Percentiles rank a stretch among this genome's conserved stretches.
Evolutionary conservation across 2,888 invertebrate species (phyloP).

Genomic region (Thereva unica): DNA sequence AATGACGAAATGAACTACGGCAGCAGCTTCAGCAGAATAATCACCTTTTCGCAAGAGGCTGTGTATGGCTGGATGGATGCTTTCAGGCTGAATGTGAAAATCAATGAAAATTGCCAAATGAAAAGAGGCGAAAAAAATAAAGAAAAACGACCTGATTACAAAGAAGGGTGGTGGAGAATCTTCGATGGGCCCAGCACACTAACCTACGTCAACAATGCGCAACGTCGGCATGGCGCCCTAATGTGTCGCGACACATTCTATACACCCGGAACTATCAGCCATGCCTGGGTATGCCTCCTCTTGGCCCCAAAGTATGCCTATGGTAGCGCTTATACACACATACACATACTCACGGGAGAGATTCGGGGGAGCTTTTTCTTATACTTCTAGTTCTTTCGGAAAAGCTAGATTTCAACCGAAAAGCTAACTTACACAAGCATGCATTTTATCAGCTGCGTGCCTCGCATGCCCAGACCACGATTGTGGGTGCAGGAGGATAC

Average conservation of each 20-base stretch:
- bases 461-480: too few relatives aligned
- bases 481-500: too few relatives aligned
- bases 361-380: too few relatives aligned
- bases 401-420: too few relatives aligned
- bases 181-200: conserved; percentile 43
- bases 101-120: not conserved
- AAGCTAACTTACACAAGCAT: too few relatives aligned
- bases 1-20: too few relatives aligned
- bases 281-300: conserved; percentile 13
- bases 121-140: conserved; percentile 1
- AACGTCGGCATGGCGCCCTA: conserved; percentile 47
- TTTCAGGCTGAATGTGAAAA: not conserved
- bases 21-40: too few relatives aligned
- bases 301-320: conserved; percentile 16
- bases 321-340: conserved; percentile 8
- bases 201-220: conserved; percentile 49
- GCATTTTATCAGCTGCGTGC: too few relatives aligned
- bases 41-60: too few relatives aligned
- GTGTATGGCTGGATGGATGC: too few relatives aligned
- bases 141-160: not conserved
- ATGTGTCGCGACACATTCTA: conserved; percentile 40
- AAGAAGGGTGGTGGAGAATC: conserved; percentile 14
- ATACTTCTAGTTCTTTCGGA: too few relatives aligned
- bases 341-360: not conserved
- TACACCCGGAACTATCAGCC: conserved; percentile 32